Conservation (phyloP, 2,113 vertebrate species). For the Heloderma charlesbogerti region DNA sequence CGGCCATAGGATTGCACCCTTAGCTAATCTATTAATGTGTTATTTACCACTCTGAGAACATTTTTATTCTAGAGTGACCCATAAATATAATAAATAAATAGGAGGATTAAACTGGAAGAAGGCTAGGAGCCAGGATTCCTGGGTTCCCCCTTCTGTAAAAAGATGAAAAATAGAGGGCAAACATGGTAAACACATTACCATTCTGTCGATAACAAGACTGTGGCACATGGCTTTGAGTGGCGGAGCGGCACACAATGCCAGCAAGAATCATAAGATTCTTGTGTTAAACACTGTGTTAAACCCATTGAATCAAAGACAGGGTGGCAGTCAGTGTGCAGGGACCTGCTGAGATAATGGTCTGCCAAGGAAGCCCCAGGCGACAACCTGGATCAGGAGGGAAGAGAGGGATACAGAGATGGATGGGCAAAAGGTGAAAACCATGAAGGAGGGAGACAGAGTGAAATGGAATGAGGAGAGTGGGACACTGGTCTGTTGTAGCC, state of each 20-base stretch:
- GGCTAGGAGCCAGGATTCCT: not conserved
- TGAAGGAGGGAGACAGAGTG: not conserved
- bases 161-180: not conserved
- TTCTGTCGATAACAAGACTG: not conserved
- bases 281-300: constrained; percentile 2
- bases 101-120: not conserved
- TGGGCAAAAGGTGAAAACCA: constrained; percentile 12
- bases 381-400: not conserved
- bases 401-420: not conserved
- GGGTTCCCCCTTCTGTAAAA: not conserved
- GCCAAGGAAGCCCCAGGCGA: constrained; percentile 21
- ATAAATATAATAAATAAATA: not conserved
- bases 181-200: not conserved
- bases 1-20: no score
- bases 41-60: not conserved
- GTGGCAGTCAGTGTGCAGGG: constrained; percentile 10
- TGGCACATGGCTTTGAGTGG: not conserved
- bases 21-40: not conserved
- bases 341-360: constrained; percentile 31
- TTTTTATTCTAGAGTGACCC: not conserved
- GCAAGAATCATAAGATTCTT: not conserved
- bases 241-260: constrained; percentile 1
- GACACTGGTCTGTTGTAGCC: not conserved
- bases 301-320: constrained; percentile 17
- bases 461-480: not conserved